Base-by-base conservation (phyloP, 1,140 invertebrate genomes). In the Drosophila pseudoobscura region DNA sequence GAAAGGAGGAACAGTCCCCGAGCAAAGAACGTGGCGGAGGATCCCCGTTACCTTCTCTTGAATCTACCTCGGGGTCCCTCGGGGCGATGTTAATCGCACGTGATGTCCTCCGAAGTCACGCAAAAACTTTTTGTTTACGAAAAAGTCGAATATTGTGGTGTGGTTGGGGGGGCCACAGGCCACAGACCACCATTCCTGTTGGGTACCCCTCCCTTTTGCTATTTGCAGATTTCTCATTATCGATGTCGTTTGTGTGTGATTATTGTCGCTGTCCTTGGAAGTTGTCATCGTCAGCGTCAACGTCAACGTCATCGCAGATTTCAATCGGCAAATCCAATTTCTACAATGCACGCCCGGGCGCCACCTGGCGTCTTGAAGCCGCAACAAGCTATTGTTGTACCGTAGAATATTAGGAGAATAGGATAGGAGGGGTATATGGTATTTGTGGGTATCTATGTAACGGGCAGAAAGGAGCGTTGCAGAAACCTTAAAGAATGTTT, bases 31-130 rank as follows among this genome's bases (percentile, higher is more conserved):
- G 35, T 13, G 35, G 11, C 11, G 0, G 13, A 13, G 9, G 4
- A 39, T 13, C 11, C 11, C 4, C 11, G 11, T 5, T 39, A 39
- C 11, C 11, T 5, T 39, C 11, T 39, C 35, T 8, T 3, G 4
- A 4, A 39, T 39, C 35, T 11, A 4, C 35, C 11, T 11, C 13
- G 35, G 11, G 35, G 11, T 13, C 3, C 44, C 35, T 41, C 47
- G 35, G 31, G 47, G 58, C 60, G 74, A 71, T 71, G 58, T 53
- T 83, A 75, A 83, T 83, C 79, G 79, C 61, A 70, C 80, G 75
- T 63, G 79, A 71, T 63, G 74, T 73, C 63, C 53, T 9, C n/a
- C 17, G 11, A 29, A 56, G 50, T 55, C 55, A 55, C 70, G 54
- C 53, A 59, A 71, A 51, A 71, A 59, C 24, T 71, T 59, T 70